Base-by-base conservation (phyloP, 2,797 vertebrate species). In the Numenius phaeopus region DNA sequence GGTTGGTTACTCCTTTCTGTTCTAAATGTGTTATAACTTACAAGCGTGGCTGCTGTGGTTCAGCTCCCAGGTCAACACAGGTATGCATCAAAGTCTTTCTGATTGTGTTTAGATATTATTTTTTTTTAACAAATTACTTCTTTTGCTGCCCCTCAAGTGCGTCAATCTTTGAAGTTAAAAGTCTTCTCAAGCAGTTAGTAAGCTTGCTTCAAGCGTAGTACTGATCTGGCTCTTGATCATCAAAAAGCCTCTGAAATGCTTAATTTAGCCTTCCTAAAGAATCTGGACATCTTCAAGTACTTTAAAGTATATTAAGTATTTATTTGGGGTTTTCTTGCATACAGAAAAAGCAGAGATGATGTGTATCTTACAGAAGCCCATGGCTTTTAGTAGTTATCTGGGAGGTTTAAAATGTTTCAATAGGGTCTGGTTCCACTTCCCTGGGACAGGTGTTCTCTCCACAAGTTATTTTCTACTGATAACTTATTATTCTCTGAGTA, bases 91-190 rank as follows among this genome's bases (percentile, higher is more conserved):
- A 95, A 93, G 83, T 75, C 67, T 64, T 66, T 49, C 57, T 80
- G 57, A 62, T 30, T 80, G 39, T 67, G n/a, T 65, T 87, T 73
- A 44, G 57, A 44, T 50, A 44, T 50, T 88, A 6, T 83, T 34
- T n/a, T 61, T 83, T 92, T 83, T 50, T 19, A 87, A 80, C 39
- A 83, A 84, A 34, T 73, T 4, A 55, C 37, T 88, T 76, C 32
- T 82, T 88, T 84, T 6, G 0, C 78, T 92, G 67, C 52, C 81
- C 64, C 90, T 83, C 69, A 89, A 90, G 85, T 62, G 58, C 37
- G 66, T 75, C 75, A 89, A 2, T 87, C 89, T 96, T 96, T 96
- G 85, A 97, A 96, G 80, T 87, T 92, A 50, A 96, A 97, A 91
- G 69, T 92, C 77, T 95, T 73, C 54, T 89, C 82, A 69, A 78